Base-by-base conservation (phyloP, 2,797 vertebrate genomes). In the Echiichthys vipera region DNA sequence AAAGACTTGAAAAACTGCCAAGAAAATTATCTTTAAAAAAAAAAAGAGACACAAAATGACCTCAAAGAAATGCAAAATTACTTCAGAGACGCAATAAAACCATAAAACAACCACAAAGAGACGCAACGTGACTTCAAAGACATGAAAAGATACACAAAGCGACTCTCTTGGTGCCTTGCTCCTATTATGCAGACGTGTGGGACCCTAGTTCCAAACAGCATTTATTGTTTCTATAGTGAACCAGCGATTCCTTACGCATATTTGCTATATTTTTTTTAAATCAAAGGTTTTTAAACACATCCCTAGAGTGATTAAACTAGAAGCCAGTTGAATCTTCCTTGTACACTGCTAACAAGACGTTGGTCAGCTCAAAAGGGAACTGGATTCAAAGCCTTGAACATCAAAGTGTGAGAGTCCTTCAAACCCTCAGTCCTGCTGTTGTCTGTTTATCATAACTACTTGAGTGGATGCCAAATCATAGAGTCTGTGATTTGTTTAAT, bases 401-500 rank as follows among this genome's bases (percentile, higher is more conserved):
- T 86, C 49, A 75, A 82, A 88, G 77, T 43, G 24, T n/a, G n/a
- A n/a, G n/a, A 30, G 49, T 84, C 74, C 66, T 69, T 76, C 71
- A 80, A 57, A 49, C 36, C 20, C 55, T 24, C 57, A 20, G 47
- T 55, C 50, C 39, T 36, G 50, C 53, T 55, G 49, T 75, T 90
- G 65, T 78, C 70, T 82, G 80, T 88, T 86, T 70, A 71, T 75
- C 57, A 62, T 43, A 78, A 74, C 71, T 65, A 75, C 63, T 82
- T 79, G 84, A 72, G 71, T 39, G 51, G 69, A 85, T 24, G 86
- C 88, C 87, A 92, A 86, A 87, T 91, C 87, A 88, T 65, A 84
- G 75, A 85, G 78, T 54, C 67, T 65, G 34, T 78, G 74, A 89
- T 85, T 78, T 77, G 47, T 90, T 89, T 89, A 91, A 90, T 92